Evolutionary conservation across 2,888 invertebrate genomes (phyloP).

Genomic region (Amaurobius ferox): DNA sequence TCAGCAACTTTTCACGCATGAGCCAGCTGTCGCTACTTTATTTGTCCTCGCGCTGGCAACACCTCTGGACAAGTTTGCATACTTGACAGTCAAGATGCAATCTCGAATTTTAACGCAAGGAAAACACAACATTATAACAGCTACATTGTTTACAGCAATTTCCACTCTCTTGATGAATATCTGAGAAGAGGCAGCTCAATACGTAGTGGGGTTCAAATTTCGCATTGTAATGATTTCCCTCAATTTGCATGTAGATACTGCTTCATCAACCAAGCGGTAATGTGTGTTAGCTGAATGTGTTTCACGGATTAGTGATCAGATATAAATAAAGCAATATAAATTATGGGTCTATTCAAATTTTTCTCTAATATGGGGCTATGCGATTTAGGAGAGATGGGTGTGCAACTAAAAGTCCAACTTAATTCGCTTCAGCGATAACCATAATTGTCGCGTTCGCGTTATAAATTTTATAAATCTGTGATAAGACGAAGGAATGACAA

Average conservation of each 20-base stretch:
- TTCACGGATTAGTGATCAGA: not conserved
- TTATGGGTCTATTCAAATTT: not conserved
- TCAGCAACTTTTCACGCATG: not conserved
- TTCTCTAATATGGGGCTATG: not conserved
- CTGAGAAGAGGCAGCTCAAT: not conserved
- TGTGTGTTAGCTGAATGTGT: not conserved
- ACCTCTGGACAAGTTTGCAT: not conserved
- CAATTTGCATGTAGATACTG: not conserved
- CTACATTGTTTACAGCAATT: not conserved
- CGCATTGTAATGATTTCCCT: not conserved
- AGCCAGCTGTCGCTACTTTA: not conserved
- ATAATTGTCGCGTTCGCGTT: not conserved
- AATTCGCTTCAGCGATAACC: not conserved
- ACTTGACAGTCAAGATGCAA: not conserved
- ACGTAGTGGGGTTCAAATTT: not conserved
- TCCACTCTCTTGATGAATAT: not conserved
- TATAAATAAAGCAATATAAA: not conserved
- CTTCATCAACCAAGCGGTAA: not conserved
- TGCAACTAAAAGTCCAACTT: not conserved
- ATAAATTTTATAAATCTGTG: too few species aligned
- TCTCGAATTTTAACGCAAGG: not conserved
- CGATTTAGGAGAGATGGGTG: not conserved
- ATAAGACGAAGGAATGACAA: not conserved
- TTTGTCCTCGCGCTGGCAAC: not conserved
- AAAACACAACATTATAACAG: not conserved